phyloP scores from a whole-genome alignment of 2,888 invertebrate species.

The Sinopyrophorus schimmeli region DNA sequence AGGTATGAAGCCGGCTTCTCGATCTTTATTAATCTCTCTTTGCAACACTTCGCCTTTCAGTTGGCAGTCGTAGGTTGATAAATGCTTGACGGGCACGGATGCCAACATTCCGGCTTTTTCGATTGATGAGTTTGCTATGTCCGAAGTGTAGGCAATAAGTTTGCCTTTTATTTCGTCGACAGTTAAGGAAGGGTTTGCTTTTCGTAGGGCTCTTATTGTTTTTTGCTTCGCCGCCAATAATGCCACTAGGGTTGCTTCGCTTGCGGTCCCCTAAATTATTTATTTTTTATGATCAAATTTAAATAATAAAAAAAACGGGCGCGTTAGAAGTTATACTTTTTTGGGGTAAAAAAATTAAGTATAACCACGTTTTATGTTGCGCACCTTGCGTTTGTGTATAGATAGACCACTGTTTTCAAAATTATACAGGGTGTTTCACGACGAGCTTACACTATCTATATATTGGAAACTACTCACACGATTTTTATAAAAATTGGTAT shows the following conservation, averaged over 20 bases:
- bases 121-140: constrained; percentile 86
- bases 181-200: constrained; percentile 62
- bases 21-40: constrained; percentile 75
- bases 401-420: too few species aligned
- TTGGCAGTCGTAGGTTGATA: constrained; percentile 69
- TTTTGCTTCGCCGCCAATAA: constrained; percentile 76
- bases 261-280: constrained; percentile 63
- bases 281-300: constrained; percentile 61
- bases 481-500: too few species aligned
- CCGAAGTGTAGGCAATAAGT: constrained; percentile 81
- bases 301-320: too few species aligned
- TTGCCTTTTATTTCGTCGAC: constrained; percentile 68
- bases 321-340: too few species aligned
- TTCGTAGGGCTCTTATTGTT: constrained; percentile 61
- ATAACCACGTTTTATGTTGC: too few species aligned
- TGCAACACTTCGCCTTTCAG: constrained; percentile 69
- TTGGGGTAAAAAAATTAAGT: too few species aligned
- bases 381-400: too few species aligned
- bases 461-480: too few species aligned
- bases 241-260: constrained; percentile 83
- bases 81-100: constrained; percentile 72
- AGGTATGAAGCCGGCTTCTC: constrained; percentile 67
- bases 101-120: constrained; percentile 82
- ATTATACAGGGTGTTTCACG: too few species aligned
- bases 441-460: too few species aligned